These are phyloP conservation scores for Halocynthia aurantium DNA, from an alignment of 23 tunicate genomes.

Conservation along the genomic window DNA sequence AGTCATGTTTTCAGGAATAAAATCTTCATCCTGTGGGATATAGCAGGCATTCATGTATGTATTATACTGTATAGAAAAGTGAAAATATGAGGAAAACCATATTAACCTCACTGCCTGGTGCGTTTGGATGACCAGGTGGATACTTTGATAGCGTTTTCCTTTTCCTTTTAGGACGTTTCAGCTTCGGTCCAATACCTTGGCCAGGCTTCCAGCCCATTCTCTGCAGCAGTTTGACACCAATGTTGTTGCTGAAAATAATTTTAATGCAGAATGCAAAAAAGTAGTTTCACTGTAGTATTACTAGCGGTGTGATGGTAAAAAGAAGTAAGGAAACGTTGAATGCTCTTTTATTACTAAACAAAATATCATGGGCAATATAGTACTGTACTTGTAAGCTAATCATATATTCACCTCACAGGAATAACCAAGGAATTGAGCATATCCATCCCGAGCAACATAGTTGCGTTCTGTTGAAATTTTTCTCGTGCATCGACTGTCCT, in stretches of 20 bases:
- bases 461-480: constrained; percentile 33
- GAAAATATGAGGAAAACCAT: neutral
- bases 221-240: constrained; percentile 60
- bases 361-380: constrained; percentile 1
- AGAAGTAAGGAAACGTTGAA: neutral
- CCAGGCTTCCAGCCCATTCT: constrained; percentile 94
- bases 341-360: neutral
- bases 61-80: no score
- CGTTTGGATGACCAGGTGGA: constrained; percentile 1
- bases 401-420: constrained; percentile 32
- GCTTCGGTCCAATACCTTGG: constrained; percentile 72
- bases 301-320: neutral
- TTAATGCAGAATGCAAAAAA: neutral
- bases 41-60: no score
- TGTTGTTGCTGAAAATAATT: constrained; percentile 39
- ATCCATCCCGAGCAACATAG: constrained; percentile 59
- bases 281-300: neutral
- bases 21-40: neutral
- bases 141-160: neutral
- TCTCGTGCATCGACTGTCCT: constrained; percentile 48
- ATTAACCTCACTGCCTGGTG: constrained; percentile 1
- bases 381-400: neutral
- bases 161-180: constrained; percentile 33
- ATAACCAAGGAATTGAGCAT: constrained; percentile 56
- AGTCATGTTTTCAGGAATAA: constrained; percentile 31